Conservation (phyloP, 2,888 invertebrate genomes). For the Plemyria rubiginata region DNA sequence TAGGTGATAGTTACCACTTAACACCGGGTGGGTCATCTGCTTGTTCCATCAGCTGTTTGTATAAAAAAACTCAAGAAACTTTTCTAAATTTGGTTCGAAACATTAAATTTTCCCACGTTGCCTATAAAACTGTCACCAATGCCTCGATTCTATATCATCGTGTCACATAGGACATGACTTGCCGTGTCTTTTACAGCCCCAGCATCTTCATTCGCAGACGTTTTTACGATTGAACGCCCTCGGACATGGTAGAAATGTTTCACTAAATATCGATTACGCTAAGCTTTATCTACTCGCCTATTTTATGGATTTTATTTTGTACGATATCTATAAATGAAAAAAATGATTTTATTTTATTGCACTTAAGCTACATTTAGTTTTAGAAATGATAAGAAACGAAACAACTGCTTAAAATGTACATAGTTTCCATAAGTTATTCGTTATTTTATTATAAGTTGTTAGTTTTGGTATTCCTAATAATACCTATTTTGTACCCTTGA, state of each 20-base stretch:
- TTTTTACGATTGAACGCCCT: slow-evolving; percentile 14
- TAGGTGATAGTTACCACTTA: too few relatives aligned
- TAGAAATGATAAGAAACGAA: too few relatives aligned
- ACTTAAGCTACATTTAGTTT: too few relatives aligned
- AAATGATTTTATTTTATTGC: too few relatives aligned
- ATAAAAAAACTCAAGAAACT: too few relatives aligned
- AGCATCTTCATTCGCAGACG: slow-evolving; percentile 12
- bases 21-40: too few relatives aligned
- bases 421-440: too few relatives aligned
- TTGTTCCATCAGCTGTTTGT: too few relatives aligned
- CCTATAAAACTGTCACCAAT: slow-evolving; percentile 22
- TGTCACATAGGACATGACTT: slow-evolving; percentile 11
- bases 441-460: too few relatives aligned
- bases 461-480: too few relatives aligned
- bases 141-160: slow-evolving; percentile 11
- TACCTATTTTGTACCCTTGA: not conserved
- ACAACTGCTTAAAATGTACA: too few relatives aligned
- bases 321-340: too few relatives aligned
- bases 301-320: not conserved
- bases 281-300: not conserved
- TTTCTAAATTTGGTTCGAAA: not conserved
- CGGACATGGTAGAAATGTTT: slow-evolving; percentile 6
- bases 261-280: not conserved
- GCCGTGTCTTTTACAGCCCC: slow-evolving; percentile 13
- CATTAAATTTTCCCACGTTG: slow-evolving; percentile 14